These are phyloP conservation scores for Dynastes tityus DNA, from an alignment of 2,888 invertebrate genomes.

Conservation along the genomic window DNA sequence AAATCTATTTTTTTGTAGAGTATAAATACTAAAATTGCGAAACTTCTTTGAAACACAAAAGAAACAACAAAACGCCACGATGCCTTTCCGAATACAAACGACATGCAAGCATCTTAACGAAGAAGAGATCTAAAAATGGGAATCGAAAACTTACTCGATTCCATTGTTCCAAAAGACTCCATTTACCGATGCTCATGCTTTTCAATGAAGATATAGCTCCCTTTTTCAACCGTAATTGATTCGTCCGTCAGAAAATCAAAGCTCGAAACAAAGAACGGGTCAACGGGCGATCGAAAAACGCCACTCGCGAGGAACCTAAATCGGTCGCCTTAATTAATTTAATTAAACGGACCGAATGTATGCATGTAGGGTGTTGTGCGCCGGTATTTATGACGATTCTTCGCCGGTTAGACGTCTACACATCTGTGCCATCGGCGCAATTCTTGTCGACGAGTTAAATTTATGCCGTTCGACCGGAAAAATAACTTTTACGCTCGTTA, in stretches of 20 bases:
- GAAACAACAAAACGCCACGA: too few relatives aligned
- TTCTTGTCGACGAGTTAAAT: slow-evolving; percentile 24
- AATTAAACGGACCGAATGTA: not conserved
- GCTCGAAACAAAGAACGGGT: slow-evolving; percentile 8
- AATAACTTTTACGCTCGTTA: slow-evolving; percentile 25
- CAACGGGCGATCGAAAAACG: slow-evolving; percentile 11
- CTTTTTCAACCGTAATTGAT: slow-evolving; percentile 17
- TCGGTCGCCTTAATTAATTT: slow-evolving; percentile 5
- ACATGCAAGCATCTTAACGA: too few relatives aligned
- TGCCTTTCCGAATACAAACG: too few relatives aligned
- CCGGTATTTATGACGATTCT: slow-evolving; percentile 7
- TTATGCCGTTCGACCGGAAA: slow-evolving; percentile 43
- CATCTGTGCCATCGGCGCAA: slow-evolving; percentile 8
- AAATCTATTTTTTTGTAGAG: too few relatives aligned
- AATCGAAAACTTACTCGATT: not conserved
- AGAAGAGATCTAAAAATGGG: not conserved
- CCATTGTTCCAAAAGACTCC: not conserved
- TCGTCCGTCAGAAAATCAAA: slow-evolving; percentile 34
- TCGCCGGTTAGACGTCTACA: slow-evolving; percentile 3
- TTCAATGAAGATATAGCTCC: not conserved
- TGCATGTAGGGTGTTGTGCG: not conserved
- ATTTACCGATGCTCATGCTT: not conserved
- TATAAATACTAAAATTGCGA: too few relatives aligned
- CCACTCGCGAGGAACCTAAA: not conserved
- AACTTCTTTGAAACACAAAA: too few relatives aligned